Evolutionary conservation across 2,113 vertebrate genomes (phyloP).

Genomic region (Rhizomys pruinosus): DNA sequence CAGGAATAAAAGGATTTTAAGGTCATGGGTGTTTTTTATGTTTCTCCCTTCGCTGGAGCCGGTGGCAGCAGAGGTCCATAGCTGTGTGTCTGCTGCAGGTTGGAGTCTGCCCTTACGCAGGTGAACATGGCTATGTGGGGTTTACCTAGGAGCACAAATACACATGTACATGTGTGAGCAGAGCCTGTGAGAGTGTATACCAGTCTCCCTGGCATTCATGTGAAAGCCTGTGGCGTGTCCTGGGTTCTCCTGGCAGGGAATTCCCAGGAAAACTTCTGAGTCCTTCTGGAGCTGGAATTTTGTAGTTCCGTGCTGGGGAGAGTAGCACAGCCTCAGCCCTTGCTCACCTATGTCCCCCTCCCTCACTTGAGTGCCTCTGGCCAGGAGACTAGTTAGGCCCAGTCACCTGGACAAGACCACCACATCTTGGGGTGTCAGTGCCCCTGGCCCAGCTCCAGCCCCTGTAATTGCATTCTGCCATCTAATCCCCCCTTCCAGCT

Average conservation of each 20-base stretch:
- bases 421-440: slow-evolving; percentile 79
- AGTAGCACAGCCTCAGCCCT: background rate
- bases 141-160: slow-evolving; percentile 41
- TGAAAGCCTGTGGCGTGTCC: background rate
- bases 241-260: slow-evolving; percentile 13
- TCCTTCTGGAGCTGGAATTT: slow-evolving; percentile 30
- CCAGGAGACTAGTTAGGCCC: slow-evolving; percentile 23
- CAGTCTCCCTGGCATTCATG: background rate
- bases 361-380: slow-evolving; percentile 4
- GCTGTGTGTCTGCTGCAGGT: slow-evolving; percentile 66
- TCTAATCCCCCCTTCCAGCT: slow-evolving; percentile 83
- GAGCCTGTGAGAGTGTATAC: background rate
- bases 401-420: slow-evolving; percentile 77
- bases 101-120: slow-evolving; percentile 18
- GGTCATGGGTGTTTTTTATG: slow-evolving; percentile 78
- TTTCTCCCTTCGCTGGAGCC: slow-evolving; percentile 52
- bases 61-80: slow-evolving; percentile 57
- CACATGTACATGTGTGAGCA: background rate
- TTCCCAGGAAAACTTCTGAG: slow-evolving; percentile 62
- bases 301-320: slow-evolving; percentile 29
- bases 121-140: background rate
- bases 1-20: slow-evolving; percentile 85
- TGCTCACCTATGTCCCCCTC: background rate
- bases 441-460: slow-evolving; percentile 79
- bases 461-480: slow-evolving; percentile 83